A percentile compares a stretch with the other conserved stretches of the same genome.
These are phyloP conservation scores for Tetramorium simillimum DNA, from an alignment of 1,140 invertebrate genomes.

Conservation along the genomic window DNA sequence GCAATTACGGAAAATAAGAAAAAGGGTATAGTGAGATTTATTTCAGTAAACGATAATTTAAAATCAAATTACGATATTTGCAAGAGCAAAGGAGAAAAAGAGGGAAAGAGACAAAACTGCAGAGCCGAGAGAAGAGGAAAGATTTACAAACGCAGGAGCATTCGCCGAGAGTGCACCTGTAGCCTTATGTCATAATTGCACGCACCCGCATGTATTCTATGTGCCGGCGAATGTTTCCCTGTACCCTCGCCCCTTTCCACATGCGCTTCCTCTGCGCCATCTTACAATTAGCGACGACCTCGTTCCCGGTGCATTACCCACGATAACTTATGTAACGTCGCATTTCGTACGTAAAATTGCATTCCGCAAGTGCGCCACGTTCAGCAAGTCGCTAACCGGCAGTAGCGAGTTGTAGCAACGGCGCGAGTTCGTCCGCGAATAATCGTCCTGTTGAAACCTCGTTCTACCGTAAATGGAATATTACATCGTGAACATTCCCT, in stretches of 20 bases:
- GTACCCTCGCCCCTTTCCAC: neutral
- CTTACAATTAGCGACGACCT: slow-evolving; percentile 48
- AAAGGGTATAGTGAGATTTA: neutral
- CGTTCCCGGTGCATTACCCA: slow-evolving; percentile 53
- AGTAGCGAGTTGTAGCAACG: slow-evolving; percentile 32
- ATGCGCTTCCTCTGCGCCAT: slow-evolving; percentile 31
- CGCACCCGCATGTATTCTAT: slow-evolving; percentile 28
- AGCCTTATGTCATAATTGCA: slow-evolving; percentile 71
- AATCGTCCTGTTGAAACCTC: slow-evolving; percentile 49
- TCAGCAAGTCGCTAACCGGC: slow-evolving; percentile 43
- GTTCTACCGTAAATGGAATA: slow-evolving; percentile 54
- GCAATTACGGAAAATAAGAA: too few relatives aligned
- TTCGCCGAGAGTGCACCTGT: slow-evolving; percentile 48
- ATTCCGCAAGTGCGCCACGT: slow-evolving; percentile 3
- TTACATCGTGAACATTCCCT: slow-evolving; percentile 31
- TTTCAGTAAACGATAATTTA: neutral
- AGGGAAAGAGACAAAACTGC: neutral
- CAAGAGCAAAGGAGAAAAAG: neutral
- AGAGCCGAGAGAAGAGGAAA: neutral
- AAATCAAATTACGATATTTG: neutral
- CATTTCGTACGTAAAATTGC: slow-evolving; percentile 61
- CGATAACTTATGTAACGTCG: slow-evolving; percentile 59
- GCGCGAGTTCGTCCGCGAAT: slow-evolving; percentile 31
- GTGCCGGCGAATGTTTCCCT: neutral
- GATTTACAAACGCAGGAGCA: neutral